Conservation (phyloP, 1,140 invertebrate genomes). For the Drosophila tani region DNA sequence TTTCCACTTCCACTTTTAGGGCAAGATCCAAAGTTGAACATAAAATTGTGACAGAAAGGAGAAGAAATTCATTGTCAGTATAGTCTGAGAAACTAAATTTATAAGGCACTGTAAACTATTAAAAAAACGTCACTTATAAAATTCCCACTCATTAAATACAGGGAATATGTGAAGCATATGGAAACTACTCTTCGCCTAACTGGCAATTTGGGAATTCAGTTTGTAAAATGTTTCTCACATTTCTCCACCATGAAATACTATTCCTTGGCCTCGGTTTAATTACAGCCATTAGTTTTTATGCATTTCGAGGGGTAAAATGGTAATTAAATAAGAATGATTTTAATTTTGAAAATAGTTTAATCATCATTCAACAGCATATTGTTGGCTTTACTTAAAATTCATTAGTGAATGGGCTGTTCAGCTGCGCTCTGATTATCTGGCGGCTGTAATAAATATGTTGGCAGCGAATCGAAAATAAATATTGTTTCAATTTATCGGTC, state of each 20-base stretch:
- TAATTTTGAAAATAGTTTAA: background rate
- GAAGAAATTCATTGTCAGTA: background rate
- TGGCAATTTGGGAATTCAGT: conserved; percentile 14
- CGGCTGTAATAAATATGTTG: conserved; percentile 73
- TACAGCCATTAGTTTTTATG: background rate
- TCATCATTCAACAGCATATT: background rate
- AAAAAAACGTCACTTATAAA: conserved; percentile 9
- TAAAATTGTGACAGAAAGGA: background rate
- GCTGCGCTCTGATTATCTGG: conserved; percentile 27
- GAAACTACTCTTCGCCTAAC: conserved; percentile 1
- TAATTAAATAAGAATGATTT: background rate
- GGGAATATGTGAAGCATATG: conserved; percentile 12
- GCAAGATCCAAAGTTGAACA: background rate
- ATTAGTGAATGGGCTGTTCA: conserved; percentile 17
- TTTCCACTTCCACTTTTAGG: too few species aligned
- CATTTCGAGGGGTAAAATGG: background rate
- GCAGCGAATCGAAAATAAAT: conserved; percentile 67
- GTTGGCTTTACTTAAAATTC: conserved; percentile 10
- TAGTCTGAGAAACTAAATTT: background rate
- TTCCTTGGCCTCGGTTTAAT: background rate
- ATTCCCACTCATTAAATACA: conserved; percentile 7
- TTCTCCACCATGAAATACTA: conserved; percentile 15
- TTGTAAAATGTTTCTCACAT: conserved; percentile 4
- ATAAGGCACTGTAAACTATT: background rate
- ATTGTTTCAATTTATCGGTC: conserved; percentile 71